phyloP scores from a whole-genome alignment of 2,113 vertebrate species.

The Microcebus griseorufus region DNA sequence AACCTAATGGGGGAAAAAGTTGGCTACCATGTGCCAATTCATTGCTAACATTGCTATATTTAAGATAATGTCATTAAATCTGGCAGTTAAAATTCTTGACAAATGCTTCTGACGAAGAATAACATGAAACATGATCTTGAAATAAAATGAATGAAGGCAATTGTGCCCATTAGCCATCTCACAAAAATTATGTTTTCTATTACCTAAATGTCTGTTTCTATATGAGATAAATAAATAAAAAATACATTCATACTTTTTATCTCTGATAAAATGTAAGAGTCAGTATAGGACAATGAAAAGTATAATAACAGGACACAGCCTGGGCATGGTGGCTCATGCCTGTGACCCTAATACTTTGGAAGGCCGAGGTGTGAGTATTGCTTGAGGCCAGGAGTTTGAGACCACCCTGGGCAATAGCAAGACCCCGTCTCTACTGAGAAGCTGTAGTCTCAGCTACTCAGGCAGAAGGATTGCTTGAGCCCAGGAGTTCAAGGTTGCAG shows the following conservation, averaged over 20 bases:
- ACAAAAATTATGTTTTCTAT: slow-evolving; percentile 18
- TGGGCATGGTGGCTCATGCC: too few relatives aligned
- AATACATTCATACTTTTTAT: slow-evolving; percentile 12
- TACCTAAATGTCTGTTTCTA: slow-evolving; percentile 38
- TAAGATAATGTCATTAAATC: slow-evolving; percentile 38
- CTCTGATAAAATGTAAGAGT: slow-evolving; percentile 38
- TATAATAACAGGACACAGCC: background rate
- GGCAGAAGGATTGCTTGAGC: too few relatives aligned
- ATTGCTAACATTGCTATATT: slow-evolving; percentile 27
- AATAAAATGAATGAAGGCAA: slow-evolving; percentile 54
- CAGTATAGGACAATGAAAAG: background rate
- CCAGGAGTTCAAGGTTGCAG: too few relatives aligned
- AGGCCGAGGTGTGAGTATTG: too few relatives aligned
- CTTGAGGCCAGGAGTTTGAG: too few relatives aligned
- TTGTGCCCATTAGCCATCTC: background rate
- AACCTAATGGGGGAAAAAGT: background rate
- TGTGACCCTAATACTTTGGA: too few relatives aligned
- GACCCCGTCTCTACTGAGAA: too few relatives aligned
- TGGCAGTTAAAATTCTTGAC: slow-evolving; percentile 45
- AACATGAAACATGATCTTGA: slow-evolving; percentile 42
- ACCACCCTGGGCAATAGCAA: too few relatives aligned
- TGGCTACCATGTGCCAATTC: background rate
- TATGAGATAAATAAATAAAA: slow-evolving; percentile 1
- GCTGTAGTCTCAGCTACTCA: too few relatives aligned
- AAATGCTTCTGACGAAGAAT: slow-evolving; percentile 47